phyloP scores from a whole-genome alignment of 2,797 vertebrate genomes.

The Tiaroga cobitis region DNA sequence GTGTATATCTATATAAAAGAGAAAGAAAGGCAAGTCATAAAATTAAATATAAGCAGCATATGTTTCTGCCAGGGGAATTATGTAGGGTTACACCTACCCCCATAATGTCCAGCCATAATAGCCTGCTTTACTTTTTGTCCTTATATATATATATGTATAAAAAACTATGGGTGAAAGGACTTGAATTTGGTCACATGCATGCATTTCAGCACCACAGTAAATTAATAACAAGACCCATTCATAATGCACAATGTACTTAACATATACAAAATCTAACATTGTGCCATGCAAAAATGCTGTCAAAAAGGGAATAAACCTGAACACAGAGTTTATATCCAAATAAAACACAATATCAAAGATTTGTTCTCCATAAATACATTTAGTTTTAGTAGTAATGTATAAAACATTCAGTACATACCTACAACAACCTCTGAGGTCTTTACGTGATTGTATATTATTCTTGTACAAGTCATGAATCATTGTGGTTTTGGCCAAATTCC shows the following conservation, averaged over 20 bases:
- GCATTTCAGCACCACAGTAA: slow-evolving; percentile 11
- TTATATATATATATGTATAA: neutral
- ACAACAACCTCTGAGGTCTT: neutral
- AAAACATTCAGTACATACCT: neutral
- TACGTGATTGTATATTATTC: neutral
- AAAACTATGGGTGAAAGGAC: neutral
- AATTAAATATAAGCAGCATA: neutral
- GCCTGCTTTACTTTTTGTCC: neutral
- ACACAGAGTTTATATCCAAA: neutral
- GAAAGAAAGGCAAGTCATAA: neutral
- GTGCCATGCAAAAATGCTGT: neutral
- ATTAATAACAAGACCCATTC: neutral
- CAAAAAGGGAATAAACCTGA: neutral
- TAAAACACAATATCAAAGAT: neutral
- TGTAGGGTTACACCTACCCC: neutral
- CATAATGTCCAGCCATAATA: neutral
- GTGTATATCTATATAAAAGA: neutral
- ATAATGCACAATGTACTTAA: neutral
- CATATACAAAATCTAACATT: neutral
- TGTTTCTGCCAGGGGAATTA: neutral
- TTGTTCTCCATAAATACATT: neutral
- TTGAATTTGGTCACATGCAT: neutral
- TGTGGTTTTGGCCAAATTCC: neutral
- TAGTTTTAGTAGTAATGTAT: neutral
- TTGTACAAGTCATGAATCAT: neutral